Percentiles rank a stretch among this genome's conserved stretches.
These are phyloP conservation scores for Thymelicus sylvestris DNA, from an alignment of 2,888 invertebrate species.

Conservation along the genomic window DNA sequence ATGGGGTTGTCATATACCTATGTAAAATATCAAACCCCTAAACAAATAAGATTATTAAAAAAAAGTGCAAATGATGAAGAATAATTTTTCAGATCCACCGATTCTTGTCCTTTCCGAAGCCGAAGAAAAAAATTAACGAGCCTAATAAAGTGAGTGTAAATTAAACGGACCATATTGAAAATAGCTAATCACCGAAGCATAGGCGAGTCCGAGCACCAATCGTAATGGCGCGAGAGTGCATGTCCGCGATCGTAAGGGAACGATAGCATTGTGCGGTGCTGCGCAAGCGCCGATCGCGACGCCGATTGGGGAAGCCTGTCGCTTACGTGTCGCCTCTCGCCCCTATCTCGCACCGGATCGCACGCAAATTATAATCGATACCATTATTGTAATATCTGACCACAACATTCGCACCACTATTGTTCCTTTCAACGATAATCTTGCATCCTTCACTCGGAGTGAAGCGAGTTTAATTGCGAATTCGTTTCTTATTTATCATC, in stretches of 20 bases:
- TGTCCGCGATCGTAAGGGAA: slow-evolving; percentile 77
- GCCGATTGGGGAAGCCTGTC: slow-evolving; percentile 79
- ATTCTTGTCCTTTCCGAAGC: not conserved
- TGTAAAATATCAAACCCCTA: too few species aligned
- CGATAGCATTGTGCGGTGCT: slow-evolving; percentile 81
- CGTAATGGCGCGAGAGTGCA: slow-evolving; percentile 78
- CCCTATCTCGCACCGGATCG: slow-evolving; percentile 77
- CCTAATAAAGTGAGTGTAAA: slow-evolving; percentile 35
- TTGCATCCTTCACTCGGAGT: slow-evolving; percentile 28
- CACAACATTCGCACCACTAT: slow-evolving; percentile 78
- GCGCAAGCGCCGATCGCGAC: slow-evolving; percentile 75
- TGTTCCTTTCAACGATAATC: slow-evolving; percentile 62
- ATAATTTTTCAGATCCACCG: too few species aligned
- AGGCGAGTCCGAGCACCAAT: slow-evolving; percentile 71
- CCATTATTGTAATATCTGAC: slow-evolving; percentile 83
- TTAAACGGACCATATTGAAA: slow-evolving; percentile 51
- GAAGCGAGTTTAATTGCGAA: slow-evolving; percentile 42
- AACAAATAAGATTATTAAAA: too few species aligned
- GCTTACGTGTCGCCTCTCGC: slow-evolving; percentile 79
- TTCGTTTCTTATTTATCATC: slow-evolving; percentile 16
- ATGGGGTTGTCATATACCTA: too few species aligned
- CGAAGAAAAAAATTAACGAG: slow-evolving; percentile 26
- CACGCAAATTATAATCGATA: slow-evolving; percentile 85
- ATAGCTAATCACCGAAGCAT: slow-evolving; percentile 69
- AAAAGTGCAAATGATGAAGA: not conserved